Evolutionary conservation across 2,888 invertebrate species (phyloP).

Genomic region (Carterocephalus palaemon): DNA sequence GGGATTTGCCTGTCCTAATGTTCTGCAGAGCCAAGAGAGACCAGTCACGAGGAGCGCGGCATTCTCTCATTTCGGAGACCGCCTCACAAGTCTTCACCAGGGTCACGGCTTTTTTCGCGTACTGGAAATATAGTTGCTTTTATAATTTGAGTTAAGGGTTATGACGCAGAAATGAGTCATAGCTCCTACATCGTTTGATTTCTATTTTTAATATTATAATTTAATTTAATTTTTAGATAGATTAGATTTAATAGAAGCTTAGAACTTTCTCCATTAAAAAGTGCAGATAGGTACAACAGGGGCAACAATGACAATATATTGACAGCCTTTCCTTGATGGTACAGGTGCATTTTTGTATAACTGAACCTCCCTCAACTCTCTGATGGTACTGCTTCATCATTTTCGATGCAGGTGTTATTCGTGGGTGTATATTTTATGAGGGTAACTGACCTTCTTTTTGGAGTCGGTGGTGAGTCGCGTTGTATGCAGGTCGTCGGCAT

Average conservation of each 20-base stretch:
- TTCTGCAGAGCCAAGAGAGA: conserved; percentile 93
- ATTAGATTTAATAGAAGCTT: too few relatives aligned
- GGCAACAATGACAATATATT: too few relatives aligned
- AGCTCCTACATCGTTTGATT: neutral
- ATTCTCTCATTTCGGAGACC: conserved; percentile 93
- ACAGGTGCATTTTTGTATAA: too few relatives aligned
- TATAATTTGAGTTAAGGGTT: neutral
- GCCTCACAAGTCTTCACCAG: conserved; percentile 96
- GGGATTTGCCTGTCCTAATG: conserved; percentile 94
- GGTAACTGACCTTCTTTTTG: conserved; percentile 90
- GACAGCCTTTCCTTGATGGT: too few relatives aligned
- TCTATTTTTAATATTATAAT: too few relatives aligned
- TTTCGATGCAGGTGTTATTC: conserved; percentile 26
- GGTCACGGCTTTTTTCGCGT: conserved; percentile 85
- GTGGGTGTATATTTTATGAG: conserved; percentile 27
- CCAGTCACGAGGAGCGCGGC: conserved; percentile 94
- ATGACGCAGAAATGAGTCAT: neutral
- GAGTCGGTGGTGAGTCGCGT: conserved; percentile 92
- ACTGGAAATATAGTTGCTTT: conserved; percentile 55
- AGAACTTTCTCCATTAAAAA: too few relatives aligned
- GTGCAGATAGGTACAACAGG: too few relatives aligned
- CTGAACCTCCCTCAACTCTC: conserved; percentile 4
- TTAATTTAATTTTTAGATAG: neutral
- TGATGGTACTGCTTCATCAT: conserved; percentile 16
- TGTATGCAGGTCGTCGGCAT: conserved; percentile 94